phyloP scores from a whole-genome alignment of 2,113 vertebrate genomes.

The Damaliscus lunatus region DNA sequence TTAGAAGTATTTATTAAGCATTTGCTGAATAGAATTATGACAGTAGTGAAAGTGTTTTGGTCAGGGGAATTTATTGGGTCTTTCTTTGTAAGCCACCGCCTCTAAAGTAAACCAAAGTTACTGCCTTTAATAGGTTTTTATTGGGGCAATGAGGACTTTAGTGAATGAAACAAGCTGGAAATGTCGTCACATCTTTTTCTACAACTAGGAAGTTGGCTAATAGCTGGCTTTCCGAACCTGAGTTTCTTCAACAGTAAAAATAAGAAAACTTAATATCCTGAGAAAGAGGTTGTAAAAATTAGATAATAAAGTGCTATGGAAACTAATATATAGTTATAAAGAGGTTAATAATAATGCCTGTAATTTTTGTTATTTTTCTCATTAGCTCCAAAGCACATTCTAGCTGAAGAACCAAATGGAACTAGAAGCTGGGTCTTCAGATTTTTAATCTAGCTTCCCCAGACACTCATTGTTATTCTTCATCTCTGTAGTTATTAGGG shows the following conservation, averaged over 20 bases:
- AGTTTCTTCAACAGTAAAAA: slow-evolving; percentile 15
- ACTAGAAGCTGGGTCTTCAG: not conserved
- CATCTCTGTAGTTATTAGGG: not conserved
- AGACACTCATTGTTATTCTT: not conserved
- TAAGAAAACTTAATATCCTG: not conserved
- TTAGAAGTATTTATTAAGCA: not conserved
- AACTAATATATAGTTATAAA: not conserved
- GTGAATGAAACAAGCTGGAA: not conserved
- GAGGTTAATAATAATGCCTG: not conserved
- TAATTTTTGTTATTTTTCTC: not conserved
- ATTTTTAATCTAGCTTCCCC: not conserved
- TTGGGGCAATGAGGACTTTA: not conserved
- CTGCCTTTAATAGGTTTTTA: not conserved
- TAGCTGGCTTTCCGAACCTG: not conserved
- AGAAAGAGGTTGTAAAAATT: slow-evolving; percentile 15
- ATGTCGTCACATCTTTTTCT: not conserved
- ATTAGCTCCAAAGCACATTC: not conserved
- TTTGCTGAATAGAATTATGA: not conserved
- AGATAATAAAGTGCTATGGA: not conserved
- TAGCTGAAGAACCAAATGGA: not conserved
- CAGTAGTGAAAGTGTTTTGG: not conserved
- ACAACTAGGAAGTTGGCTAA: not conserved
- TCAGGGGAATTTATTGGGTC: not conserved
- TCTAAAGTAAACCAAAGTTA: not conserved
- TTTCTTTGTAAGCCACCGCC: not conserved